phyloP scores from a whole-genome alignment of 2,888 invertebrate species.

The Ligdia adustata region DNA sequence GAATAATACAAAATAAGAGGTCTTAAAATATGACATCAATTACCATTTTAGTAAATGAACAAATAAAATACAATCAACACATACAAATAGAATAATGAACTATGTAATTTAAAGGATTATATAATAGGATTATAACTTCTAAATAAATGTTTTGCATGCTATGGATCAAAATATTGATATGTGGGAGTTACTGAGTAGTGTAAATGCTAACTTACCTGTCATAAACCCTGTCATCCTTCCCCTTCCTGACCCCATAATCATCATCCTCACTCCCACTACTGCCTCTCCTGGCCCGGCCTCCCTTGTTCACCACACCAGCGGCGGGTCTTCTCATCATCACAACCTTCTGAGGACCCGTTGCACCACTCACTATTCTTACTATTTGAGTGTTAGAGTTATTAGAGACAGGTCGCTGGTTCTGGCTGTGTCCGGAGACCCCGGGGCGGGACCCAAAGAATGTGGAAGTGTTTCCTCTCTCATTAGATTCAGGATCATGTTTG shows the following conservation, averaged over 20 bases:
- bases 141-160: too few relatives aligned
- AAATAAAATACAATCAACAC: too few relatives aligned
- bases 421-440: constrained; percentile 49
- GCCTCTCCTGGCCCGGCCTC: constrained; percentile 75
- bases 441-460: constrained; percentile 51
- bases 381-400: constrained; percentile 1
- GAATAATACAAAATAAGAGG: too few relatives aligned
- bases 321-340: constrained; percentile 51
- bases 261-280: constrained; percentile 85
- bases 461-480: constrained; percentile 51
- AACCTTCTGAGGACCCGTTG: constrained; percentile 44
- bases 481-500: constrained; percentile 73
- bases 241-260: constrained; percentile 84
- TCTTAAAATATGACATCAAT: too few relatives aligned
- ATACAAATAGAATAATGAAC: too few relatives aligned
- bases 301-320: constrained; percentile 43
- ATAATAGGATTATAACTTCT: too few relatives aligned
- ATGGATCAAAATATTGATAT: too few relatives aligned
- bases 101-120: too few relatives aligned
- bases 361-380: not conserved
- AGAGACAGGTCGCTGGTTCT: not conserved
- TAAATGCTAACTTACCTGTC: constrained; percentile 80
- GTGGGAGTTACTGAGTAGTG: too few relatives aligned
- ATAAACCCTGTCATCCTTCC: constrained; percentile 86
- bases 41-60: too few relatives aligned